Conservation (phyloP, 2,797 vertebrate genomes). For the Myotis daubentonii region DNA sequence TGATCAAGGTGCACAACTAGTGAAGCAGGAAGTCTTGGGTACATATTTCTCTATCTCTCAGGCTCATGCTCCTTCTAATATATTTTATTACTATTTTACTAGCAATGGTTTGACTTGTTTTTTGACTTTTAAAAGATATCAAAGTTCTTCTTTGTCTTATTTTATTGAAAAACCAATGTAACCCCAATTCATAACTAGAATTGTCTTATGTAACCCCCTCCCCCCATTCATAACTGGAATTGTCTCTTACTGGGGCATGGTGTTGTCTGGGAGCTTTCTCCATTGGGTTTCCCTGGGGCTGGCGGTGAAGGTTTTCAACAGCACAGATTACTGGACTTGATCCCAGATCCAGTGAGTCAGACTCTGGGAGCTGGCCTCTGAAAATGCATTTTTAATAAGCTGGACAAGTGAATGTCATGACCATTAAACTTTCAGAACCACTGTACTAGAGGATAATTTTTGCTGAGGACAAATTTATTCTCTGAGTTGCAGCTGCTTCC, state of each 20-base stretch:
- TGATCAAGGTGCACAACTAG: background rate
- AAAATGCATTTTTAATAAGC: slow-evolving; percentile 63
- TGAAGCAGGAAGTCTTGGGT: background rate
- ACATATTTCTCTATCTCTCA: background rate
- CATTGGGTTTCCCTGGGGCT: background rate
- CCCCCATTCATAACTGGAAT: background rate
- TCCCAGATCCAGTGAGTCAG: background rate
- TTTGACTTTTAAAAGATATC: background rate
- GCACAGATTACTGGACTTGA: background rate
- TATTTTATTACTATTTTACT: background rate
- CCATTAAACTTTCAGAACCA: slow-evolving; percentile 51
- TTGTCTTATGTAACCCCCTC: background rate
- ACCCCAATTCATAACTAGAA: background rate
- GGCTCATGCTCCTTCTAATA: background rate
- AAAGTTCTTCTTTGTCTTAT: background rate
- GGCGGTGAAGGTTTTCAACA: background rate
- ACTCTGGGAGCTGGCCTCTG: background rate
- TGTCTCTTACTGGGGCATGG: background rate
- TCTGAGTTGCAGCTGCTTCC: background rate
- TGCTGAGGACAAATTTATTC: slow-evolving; percentile 31
- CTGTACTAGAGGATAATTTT: slow-evolving; percentile 7
- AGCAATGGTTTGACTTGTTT: background rate
- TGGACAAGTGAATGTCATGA: slow-evolving; percentile 36
- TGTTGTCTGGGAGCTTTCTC: background rate
- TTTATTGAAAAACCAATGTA: background rate